A percentile compares a stretch with the other conserved stretches of the same genome.
These are phyloP conservation scores for Clarias laeviceps DNA, from an alignment of 2,797 vertebrate genomes.

Conservation along the genomic window DNA sequence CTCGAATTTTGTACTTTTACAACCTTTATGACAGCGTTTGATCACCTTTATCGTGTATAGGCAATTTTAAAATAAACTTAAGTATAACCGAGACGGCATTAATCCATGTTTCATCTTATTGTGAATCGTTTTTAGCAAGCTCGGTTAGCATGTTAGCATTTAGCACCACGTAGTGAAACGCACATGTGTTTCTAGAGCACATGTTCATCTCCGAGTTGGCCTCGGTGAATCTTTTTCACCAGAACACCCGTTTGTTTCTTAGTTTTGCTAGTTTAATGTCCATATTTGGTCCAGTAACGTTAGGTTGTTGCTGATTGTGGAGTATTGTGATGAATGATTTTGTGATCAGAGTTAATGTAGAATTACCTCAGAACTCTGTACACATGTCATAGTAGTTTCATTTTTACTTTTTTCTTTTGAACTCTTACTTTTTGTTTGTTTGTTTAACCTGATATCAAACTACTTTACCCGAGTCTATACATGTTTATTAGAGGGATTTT, in stretches of 20 bases:
- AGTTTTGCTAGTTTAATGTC: background rate
- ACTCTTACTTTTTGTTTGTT: too few species aligned
- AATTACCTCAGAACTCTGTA: too few species aligned
- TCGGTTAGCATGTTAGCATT: slow-evolving; percentile 17
- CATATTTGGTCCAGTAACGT: background rate
- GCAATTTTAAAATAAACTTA: too few species aligned
- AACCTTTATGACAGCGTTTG: background rate
- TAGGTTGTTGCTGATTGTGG: background rate
- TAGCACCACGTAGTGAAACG: slow-evolving; percentile 46
- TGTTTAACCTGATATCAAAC: too few species aligned
- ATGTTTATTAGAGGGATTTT: too few species aligned
- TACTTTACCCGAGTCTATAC: too few species aligned
- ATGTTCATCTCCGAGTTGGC: slow-evolving; percentile 56
- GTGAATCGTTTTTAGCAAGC: background rate
- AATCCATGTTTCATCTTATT: background rate
- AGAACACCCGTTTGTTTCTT: background rate
- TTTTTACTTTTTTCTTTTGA: too few species aligned
- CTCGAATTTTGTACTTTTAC: background rate
- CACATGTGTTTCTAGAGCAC: slow-evolving; percentile 76
- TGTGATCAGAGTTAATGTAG: too few species aligned
- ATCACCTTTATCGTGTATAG: too few species aligned
- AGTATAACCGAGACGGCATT: too few species aligned
- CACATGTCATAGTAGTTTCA: too few species aligned
- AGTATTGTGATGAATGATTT: background rate
- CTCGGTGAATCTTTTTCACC: background rate